Base-by-base conservation (phyloP, 2,888 invertebrate genomes). In the Galeopsomyia nigrocyanea region DNA sequence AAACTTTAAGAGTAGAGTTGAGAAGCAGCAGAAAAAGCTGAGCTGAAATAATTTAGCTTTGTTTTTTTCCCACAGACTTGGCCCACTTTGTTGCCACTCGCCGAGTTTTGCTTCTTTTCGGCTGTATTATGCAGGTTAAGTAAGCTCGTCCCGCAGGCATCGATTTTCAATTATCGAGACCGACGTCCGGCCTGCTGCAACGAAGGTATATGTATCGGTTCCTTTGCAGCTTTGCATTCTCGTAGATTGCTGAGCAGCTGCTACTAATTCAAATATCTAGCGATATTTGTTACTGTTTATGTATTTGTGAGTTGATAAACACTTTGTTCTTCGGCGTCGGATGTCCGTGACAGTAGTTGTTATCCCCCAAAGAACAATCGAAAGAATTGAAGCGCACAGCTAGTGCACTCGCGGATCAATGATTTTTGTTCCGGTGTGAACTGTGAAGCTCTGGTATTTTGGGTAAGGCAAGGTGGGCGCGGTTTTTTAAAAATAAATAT, bases 131-230 rank as follows among this genome's bases (percentile, higher is more conserved):
- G 71, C 26, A 61, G 47, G 62, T 60, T 46, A 21, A 46, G 47
- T 16, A 46, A 65, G 66, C 61, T 56, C 16, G 53, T 55, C 49
- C 56, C 31, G 21, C 55, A 47, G 9, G 47, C 47, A 74, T 74
- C 74, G 74, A 74, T 74, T 74, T 74, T 74, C 71, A 74, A 74
- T 74, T 71, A 74, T 10, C 39, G 10, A 7, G 39, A 39, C 65
- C 6, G 22, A 13, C 55, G 22, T 53, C 47, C n/a, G 22, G 39
- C 46, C 17, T 39, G 31, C n/a, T n/a, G n/a, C n/a, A n/a, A n/a
- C n/a, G n/a, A n/a, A n/a, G n/a, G n/a, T n/a, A n/a, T 17, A 39
- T 3, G n/a, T 57, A 31, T 26, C 26, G 6, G 26, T 14, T 31
- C 31, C 49, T 53, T 39, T 39, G 1, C 39, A 39, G 10, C 13